Conservation (phyloP, 2,888 invertebrate species). For the Dilophus febrilis region DNA sequence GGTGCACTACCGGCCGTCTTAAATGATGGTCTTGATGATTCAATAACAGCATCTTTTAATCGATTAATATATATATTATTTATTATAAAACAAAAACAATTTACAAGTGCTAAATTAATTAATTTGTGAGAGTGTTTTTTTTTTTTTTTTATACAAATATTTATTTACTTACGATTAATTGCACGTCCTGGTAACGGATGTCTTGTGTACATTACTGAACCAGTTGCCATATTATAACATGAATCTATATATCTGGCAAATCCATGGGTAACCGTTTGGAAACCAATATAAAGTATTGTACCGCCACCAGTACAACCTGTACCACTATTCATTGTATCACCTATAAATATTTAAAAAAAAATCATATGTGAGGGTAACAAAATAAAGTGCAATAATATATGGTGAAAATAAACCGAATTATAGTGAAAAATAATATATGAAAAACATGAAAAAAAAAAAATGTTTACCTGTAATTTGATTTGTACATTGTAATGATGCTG, state of each 20-base stretch:
- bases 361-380: too few species aligned
- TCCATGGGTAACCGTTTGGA: conserved; percentile 1
- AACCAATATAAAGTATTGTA: conserved; percentile 8
- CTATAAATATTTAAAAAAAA: too few species aligned
- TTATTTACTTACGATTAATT: conserved; percentile 6
- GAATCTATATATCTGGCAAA: conserved; percentile 8
- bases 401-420: background rate
- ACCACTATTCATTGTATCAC: conserved; percentile 1
- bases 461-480: background rate
- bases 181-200: conserved; percentile 8
- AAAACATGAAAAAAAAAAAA: too few species aligned
- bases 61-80: background rate
- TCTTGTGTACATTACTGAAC: conserved; percentile 7
- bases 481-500: background rate
- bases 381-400: too few species aligned
- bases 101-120: background rate
- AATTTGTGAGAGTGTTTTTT: too few species aligned
- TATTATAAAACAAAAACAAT: too few species aligned
- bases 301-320: conserved; percentile 6
- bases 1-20: conserved; percentile 17
- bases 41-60: conserved; percentile 6
- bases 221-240: conserved; percentile 9
- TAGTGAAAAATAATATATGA: background rate
- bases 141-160: too few species aligned
- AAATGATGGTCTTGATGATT: conserved; percentile 18